phyloP scores from a whole-genome alignment of 1,140 invertebrate species.

The Drosophila mayri region DNA sequence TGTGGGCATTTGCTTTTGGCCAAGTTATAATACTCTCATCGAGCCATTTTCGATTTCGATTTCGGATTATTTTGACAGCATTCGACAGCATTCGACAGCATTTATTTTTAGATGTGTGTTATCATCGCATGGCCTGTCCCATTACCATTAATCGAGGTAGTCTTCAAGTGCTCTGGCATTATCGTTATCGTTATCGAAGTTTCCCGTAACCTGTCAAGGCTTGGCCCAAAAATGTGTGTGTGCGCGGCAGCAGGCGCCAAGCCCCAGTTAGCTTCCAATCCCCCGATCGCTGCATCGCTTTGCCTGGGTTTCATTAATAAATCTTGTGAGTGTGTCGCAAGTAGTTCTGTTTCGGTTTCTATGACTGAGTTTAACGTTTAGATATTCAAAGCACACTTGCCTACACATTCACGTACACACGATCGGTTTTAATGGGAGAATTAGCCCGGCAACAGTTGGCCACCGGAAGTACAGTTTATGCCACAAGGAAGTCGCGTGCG shows the following conservation, averaged over 20 bases:
- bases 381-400: conserved; percentile 55
- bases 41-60: conserved; percentile 39
- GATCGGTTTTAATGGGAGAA: conserved; percentile 57
- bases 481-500: conserved; percentile 31
- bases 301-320: conserved; percentile 72
- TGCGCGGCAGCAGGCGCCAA: conserved; percentile 22
- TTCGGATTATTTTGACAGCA: conserved; percentile 50
- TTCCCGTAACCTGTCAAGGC: conserved; percentile 14
- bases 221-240: conserved; percentile 23
- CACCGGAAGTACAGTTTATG: conserved; percentile 67
- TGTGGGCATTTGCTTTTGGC: conserved; percentile 24
- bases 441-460: conserved; percentile 60
- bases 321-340: conserved; percentile 37
- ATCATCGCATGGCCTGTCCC: conserved; percentile 32
- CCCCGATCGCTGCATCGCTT: conserved; percentile 22
- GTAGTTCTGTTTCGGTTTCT: conserved; percentile 19
- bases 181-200: conserved; percentile 45
- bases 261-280: conserved; percentile 19
- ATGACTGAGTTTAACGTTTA: conserved; percentile 21
- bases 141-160: conserved; percentile 46
- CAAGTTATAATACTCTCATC: conserved; percentile 26
- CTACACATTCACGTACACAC: conserved; percentile 44
- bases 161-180: conserved; percentile 16
- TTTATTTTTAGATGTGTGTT: conserved; percentile 66
- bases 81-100: conserved; percentile 47